These are phyloP conservation scores for Bursaphelenchus okinawaensis DNA, from an alignment of 2,888 invertebrate species.

Conservation along the genomic window DNA sequence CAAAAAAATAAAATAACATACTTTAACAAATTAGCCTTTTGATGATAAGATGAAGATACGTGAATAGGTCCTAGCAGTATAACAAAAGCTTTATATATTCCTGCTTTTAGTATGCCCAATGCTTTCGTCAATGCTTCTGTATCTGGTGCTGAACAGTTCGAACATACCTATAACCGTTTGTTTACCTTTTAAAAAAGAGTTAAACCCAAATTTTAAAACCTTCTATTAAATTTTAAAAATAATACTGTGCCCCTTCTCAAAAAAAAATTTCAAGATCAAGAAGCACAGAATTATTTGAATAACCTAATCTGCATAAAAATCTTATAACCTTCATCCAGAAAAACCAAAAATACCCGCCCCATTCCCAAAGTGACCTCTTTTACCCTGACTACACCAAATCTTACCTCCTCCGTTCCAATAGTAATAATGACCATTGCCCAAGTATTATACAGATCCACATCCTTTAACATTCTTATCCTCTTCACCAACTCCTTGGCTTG, in stretches of 20 bases:
- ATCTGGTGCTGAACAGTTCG: slow-evolving; percentile 39
- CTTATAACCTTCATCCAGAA: too few species aligned
- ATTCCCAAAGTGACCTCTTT: too few species aligned
- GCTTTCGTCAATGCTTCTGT: slow-evolving; percentile 38
- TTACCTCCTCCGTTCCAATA: slow-evolving; percentile 54
- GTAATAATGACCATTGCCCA: slow-evolving; percentile 56
- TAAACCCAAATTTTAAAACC: too few species aligned
- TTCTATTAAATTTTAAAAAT: too few species aligned
- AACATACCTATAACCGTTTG: slow-evolving; percentile 38
- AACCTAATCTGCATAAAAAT: too few species aligned
- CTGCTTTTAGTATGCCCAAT: slow-evolving; percentile 39
- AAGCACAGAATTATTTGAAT: neutral
- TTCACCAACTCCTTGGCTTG: slow-evolving; percentile 46
- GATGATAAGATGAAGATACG: slow-evolving; percentile 41
- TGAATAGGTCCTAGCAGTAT: slow-evolving; percentile 52
- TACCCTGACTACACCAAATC: neutral
- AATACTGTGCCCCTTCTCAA: too few species aligned
- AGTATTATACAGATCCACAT: slow-evolving; percentile 40
- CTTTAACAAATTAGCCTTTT: slow-evolving; percentile 47
- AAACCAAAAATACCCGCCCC: too few species aligned
- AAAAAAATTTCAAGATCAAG: too few species aligned
- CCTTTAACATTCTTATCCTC: slow-evolving; percentile 34
- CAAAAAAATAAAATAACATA: too few species aligned
- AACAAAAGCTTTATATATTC: slow-evolving; percentile 49
- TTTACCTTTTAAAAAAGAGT: too few species aligned